phyloP scores from a whole-genome alignment of 2,113 vertebrate species.

The Cervus canadensis region DNA sequence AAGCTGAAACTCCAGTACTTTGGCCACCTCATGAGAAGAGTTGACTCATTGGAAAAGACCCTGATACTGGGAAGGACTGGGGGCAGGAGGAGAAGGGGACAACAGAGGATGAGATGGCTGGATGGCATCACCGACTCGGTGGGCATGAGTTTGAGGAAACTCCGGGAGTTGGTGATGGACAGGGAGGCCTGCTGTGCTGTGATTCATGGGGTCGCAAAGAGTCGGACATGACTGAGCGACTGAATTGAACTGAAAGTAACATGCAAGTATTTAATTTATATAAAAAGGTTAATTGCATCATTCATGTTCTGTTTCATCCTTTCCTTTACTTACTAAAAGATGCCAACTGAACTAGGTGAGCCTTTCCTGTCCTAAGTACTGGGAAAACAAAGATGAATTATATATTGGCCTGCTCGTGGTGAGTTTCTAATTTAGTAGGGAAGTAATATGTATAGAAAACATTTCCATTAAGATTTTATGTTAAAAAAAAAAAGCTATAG shows the following conservation, averaged over 20 bases:
- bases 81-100: no score
- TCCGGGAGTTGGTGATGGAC: no score
- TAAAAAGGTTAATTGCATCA: neutral
- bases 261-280: neutral
- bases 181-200: no score
- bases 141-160: no score
- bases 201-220: no score
- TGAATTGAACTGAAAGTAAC: neutral
- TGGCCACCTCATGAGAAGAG: no score
- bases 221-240: rapidly evolving
- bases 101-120: no score
- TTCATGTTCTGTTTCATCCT: neutral
- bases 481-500: no score
- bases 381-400: neutral
- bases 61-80: no score
- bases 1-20: no score
- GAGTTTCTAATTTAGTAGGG: neutral
- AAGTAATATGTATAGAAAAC: neutral
- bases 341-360: neutral
- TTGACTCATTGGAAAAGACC: no score
- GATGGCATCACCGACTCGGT: no score
- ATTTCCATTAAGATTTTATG: neutral
- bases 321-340: neutral
- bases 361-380: neutral
- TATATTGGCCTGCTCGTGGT: neutral